phyloP scores from a whole-genome alignment of 53 echinoderm and acorn worm genomes.

The Henricia sp. region DNA sequence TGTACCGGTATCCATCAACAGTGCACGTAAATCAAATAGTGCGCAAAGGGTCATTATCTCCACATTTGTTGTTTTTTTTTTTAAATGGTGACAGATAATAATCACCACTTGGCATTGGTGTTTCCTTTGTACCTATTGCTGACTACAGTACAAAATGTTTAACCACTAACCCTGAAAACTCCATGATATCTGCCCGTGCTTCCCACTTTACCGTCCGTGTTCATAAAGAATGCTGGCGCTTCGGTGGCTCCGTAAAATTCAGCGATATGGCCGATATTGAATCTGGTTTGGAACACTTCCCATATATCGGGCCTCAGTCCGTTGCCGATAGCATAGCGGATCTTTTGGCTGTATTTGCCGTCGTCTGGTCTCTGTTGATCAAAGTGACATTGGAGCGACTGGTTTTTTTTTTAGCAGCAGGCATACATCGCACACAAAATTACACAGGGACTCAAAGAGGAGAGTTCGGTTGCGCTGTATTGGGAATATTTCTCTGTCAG shows the following conservation, averaged over 20 bases:
- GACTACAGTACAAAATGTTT: no score
- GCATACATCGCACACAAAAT: no score
- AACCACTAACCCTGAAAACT: conserved; percentile 2
- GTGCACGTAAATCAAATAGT: no score
- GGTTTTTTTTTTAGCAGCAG: neutral
- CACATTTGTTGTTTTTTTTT: no score
- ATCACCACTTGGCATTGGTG: no score
- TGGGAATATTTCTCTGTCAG: neutral
- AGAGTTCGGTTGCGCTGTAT: neutral
- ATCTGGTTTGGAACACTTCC: conserved; percentile 67
- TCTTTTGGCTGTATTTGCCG: conserved; percentile 55
- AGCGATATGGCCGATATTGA: conserved; percentile 63
- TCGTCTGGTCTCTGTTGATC: conserved; percentile 55
- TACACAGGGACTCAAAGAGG: no score
- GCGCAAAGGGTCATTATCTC: no score
- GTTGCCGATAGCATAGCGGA: conserved; percentile 73
- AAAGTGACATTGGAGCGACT: neutral
- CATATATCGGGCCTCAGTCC: conserved; percentile 77
- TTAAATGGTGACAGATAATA: no score
- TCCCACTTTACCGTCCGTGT: conserved; percentile 69
- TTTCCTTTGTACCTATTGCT: neutral
- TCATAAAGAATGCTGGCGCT: conserved; percentile 21
- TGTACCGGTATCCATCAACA: no score
- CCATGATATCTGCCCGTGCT: conserved; percentile 57
- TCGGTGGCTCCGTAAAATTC: conserved; percentile 78